phyloP scores from a whole-genome alignment of 2,888 invertebrate species.

The Glaucopsyche alexis region DNA sequence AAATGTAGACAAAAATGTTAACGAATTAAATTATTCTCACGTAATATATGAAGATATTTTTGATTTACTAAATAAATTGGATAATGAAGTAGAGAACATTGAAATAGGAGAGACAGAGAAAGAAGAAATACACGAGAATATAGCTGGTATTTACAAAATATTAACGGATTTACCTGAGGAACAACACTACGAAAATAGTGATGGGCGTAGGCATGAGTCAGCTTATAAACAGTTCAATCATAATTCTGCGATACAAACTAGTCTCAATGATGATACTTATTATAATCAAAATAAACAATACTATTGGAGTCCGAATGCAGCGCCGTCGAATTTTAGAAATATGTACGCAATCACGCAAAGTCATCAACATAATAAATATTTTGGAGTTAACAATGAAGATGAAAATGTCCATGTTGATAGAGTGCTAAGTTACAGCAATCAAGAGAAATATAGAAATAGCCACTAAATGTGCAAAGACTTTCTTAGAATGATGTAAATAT shows the following conservation, averaged over 20 bases:
- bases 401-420: neutral
- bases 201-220: neutral
- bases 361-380: neutral
- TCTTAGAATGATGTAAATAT: too few relatives aligned
- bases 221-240: neutral
- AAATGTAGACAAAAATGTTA: neutral
- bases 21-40: neutral
- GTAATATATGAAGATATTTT: neutral
- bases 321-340: neutral
- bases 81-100: conserved; percentile 22
- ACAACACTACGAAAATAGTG: neutral
- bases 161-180: neutral
- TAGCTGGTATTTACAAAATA: conserved; percentile 20
- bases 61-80: neutral
- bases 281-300: neutral
- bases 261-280: neutral
- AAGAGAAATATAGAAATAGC: neutral
- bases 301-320: neutral
- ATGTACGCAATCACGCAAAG: neutral
- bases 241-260: neutral
- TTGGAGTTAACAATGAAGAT: neutral
- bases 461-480: too few relatives aligned
- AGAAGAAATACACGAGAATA: conserved; percentile 9
- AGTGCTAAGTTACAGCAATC: neutral
- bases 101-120: conserved; percentile 25